A percentile compares a stretch with the other conserved stretches of the same genome.
Evolutionary conservation across 2,113 vertebrate species (phyloP).

Genomic region (Anseranas semipalmata): DNA sequence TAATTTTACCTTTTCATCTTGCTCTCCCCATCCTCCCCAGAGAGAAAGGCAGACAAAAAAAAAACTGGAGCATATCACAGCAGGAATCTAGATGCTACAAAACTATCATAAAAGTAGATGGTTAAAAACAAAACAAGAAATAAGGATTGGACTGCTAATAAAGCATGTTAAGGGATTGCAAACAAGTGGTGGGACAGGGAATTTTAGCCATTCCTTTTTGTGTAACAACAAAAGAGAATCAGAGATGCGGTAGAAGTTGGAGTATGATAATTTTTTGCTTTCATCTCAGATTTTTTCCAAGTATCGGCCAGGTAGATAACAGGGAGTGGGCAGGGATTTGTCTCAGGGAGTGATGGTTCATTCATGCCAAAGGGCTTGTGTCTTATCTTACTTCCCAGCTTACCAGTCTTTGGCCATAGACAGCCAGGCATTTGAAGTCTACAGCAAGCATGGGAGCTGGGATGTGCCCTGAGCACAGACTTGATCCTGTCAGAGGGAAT

Average conservation of each 20-base stretch:
- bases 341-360: not conserved
- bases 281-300: conserved; percentile 16
- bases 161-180: not conserved
- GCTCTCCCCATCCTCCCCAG: not conserved
- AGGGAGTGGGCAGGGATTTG: not conserved
- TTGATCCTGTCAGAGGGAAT: not conserved
- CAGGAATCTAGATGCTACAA: conserved; percentile 20
- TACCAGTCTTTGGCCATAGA: not conserved
- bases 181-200: not conserved
- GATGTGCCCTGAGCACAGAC: not conserved
- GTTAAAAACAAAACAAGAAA: conserved; percentile 21
- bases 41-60: conserved; percentile 24
- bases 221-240: conserved; percentile 38
- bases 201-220: not conserved
- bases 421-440: not conserved
- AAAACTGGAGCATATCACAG: conserved; percentile 10
- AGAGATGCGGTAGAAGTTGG: not conserved
- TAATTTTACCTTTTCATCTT: conserved; percentile 62
- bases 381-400: not conserved
- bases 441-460: not conserved
- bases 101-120: conserved; percentile 25
- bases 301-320: not conserved
- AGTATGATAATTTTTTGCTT: conserved; percentile 31
- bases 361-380: not conserved
- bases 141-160: not conserved